Evolutionary conservation across 2,888 invertebrate species (phyloP).

Genomic region (Eurytoma californica): DNA sequence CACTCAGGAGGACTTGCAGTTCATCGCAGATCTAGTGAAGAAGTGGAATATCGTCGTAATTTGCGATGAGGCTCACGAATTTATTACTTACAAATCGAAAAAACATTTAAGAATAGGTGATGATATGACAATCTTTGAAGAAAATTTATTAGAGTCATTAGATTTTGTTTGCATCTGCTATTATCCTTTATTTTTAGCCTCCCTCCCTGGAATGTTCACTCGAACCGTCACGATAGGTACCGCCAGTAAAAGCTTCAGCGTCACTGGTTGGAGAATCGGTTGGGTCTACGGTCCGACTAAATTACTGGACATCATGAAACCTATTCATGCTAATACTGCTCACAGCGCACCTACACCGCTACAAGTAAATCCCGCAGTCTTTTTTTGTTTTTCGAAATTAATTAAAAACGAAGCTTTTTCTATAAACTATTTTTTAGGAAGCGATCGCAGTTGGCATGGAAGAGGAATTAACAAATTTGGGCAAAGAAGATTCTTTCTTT

Average conservation of each 20-base stretch:
- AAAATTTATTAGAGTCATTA: conserved; percentile 84
- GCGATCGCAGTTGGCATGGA: background rate
- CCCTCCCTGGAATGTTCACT: conserved; percentile 98
- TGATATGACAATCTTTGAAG: no score
- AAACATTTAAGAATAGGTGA: background rate
- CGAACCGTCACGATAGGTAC: conserved; percentile 97
- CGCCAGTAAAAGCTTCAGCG: conserved; percentile 97
- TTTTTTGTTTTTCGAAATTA: background rate
- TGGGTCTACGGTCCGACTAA: conserved; percentile 95
- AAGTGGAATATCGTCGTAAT: background rate
- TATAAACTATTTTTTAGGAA: background rate
- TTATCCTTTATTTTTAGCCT: conserved; percentile 77
- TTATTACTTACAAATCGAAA: background rate
- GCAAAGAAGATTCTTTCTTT: background rate
- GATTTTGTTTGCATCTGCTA: background rate
- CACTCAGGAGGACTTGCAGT: conserved; percentile 61
- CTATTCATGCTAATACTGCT: conserved; percentile 64
- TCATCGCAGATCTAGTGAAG: conserved; percentile 88
- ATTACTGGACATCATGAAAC: conserved; percentile 87
- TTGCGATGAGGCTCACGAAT: background rate
- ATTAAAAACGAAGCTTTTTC: no score
- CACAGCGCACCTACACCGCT: background rate
- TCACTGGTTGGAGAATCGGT: conserved; percentile 97
- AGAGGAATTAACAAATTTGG: background rate
- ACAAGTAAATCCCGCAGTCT: background rate